A percentile compares a stretch with the other conserved stretches of the same genome.
phyloP scores from a whole-genome alignment of 2,797 vertebrate genomes.

The Syngnathus rostellatus region DNA sequence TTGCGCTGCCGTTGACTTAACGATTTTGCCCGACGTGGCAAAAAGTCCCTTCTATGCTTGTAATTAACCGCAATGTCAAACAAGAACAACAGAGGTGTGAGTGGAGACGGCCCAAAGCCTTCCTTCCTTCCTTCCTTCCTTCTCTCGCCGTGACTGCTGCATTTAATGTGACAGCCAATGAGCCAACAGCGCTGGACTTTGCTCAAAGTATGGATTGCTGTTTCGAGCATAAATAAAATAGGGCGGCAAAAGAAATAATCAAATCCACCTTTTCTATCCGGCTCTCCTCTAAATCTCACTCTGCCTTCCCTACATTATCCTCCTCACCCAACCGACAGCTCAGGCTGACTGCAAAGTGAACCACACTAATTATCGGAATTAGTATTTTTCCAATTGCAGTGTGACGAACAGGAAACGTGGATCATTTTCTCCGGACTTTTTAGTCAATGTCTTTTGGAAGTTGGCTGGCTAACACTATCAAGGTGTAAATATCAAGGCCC shows the following conservation, averaged over 20 bases:
- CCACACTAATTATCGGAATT: background rate
- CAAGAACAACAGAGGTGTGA: slow-evolving; percentile 16
- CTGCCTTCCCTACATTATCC: too few relatives aligned
- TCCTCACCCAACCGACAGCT: too few relatives aligned
- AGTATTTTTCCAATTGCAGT: background rate
- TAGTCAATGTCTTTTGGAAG: too few relatives aligned
- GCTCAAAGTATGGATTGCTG: slow-evolving; percentile 21
- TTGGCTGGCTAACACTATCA: too few relatives aligned
- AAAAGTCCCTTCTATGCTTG: slow-evolving; percentile 22
- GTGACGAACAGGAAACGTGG: background rate
- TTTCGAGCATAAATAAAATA: background rate
- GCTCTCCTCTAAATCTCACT: too few relatives aligned
- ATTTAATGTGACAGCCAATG: slow-evolving; percentile 36
- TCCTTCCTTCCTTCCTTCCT: slow-evolving; percentile 1
- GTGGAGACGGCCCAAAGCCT: slow-evolving; percentile 20
- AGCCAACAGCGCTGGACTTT: slow-evolving; percentile 16
- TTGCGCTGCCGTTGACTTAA: slow-evolving; percentile 37
- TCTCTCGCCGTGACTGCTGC: slow-evolving; percentile 13
- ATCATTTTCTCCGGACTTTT: too few relatives aligned
- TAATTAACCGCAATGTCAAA: slow-evolving; percentile 31
- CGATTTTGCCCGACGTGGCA: slow-evolving; percentile 34
- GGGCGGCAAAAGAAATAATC: background rate
- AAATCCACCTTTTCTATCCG: too few relatives aligned
- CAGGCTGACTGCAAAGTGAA: too few relatives aligned
- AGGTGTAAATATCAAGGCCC: too few relatives aligned